These are phyloP conservation scores for Schizaphis graminum DNA, from an alignment of 2,888 invertebrate genomes.

Conservation along the genomic window DNA sequence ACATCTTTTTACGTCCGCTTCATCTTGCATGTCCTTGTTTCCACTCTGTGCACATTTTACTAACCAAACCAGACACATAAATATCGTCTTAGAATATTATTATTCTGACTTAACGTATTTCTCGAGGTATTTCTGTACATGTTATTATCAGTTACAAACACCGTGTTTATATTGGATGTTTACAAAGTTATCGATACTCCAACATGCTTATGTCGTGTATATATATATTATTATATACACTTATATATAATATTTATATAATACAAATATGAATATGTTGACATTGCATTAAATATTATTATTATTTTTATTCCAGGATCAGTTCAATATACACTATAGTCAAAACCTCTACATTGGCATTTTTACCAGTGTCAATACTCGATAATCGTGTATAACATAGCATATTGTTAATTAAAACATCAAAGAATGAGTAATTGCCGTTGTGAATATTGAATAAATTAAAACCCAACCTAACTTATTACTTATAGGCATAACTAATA, in stretches of 20 bases:
- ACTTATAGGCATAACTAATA: not conserved
- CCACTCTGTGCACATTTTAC: constrained; percentile 49
- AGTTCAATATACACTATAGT: not conserved
- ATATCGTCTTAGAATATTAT: constrained; percentile 55
- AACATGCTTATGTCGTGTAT: not conserved
- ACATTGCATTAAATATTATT: constrained; percentile 30
- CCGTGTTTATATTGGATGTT: constrained; percentile 37
- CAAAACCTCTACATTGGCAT: not conserved
- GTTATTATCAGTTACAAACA: constrained; percentile 51
- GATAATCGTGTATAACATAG: not conserved
- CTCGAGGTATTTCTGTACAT: constrained; percentile 44
- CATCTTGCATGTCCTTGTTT: constrained; percentile 56
- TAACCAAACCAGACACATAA: constrained; percentile 60
- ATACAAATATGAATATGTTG: constrained; percentile 25
- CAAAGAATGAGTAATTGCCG: not conserved
- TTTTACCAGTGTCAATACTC: not conserved
- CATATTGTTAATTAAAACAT: not conserved
- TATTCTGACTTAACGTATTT: constrained; percentile 50
- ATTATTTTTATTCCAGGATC: not conserved
- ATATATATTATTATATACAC: not conserved
- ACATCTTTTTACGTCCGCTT: constrained; percentile 45
- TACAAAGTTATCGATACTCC: constrained; percentile 24
- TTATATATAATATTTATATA: not conserved
- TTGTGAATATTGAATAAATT: not conserved
- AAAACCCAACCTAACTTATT: not conserved